A percentile compares a stretch with the other conserved stretches of the same genome.
Conservation (phyloP, 1,140 invertebrate genomes). For the Bacillus rossius region DNA sequence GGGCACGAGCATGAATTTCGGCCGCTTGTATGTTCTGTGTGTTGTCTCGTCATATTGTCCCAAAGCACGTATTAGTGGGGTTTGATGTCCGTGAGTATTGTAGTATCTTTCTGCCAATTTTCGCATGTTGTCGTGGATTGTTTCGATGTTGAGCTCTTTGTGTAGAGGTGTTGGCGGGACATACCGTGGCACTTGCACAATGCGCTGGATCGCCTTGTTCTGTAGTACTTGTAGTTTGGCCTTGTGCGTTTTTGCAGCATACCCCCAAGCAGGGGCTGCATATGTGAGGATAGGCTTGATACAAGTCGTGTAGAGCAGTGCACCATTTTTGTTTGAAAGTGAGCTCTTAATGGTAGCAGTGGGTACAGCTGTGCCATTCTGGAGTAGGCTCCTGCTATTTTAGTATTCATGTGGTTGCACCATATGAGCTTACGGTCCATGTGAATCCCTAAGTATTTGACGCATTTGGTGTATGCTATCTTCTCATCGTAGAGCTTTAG, state of each 20-base stretch:
- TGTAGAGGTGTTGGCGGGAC: too few relatives aligned
- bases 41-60: too few relatives aligned
- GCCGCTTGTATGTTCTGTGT: too few relatives aligned
- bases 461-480: not conserved
- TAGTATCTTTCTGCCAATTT: too few relatives aligned
- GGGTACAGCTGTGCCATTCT: not conserved
- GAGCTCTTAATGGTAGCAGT: not conserved
- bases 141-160: too few relatives aligned
- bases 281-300: not conserved
- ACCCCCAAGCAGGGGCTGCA: slow-evolving; percentile 1
- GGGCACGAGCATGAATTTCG: too few relatives aligned
- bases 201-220: not conserved
- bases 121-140: too few relatives aligned
- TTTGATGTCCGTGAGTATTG: too few relatives aligned
- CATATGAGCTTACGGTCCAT: not conserved
- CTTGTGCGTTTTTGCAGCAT: not conserved
- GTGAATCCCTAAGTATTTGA: slow-evolving; percentile 1
- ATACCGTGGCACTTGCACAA: too few relatives aligned
- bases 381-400: not conserved
- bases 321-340: not conserved
- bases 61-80: too few relatives aligned
- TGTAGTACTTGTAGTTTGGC: not conserved
- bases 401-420: not conserved
- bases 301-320: not conserved
- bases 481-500: not conserved